These are phyloP conservation scores for Cheilinus undulatus DNA, from an alignment of 2,113 vertebrate genomes.

Conservation along the genomic window DNA sequence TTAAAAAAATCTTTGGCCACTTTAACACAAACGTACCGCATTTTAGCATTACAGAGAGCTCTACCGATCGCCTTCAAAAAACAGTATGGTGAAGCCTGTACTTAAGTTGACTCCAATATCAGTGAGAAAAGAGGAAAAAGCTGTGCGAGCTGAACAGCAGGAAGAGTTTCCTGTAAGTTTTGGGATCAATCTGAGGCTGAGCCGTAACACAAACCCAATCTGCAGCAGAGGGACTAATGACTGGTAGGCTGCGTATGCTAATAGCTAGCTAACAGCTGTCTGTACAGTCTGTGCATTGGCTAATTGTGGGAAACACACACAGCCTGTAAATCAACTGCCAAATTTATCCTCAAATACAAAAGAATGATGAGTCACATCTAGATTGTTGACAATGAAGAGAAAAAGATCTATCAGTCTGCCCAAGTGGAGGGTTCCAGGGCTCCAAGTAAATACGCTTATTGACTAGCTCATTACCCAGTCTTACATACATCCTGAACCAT, in stretches of 20 bases:
- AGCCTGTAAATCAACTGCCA: background rate
- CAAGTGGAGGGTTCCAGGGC: background rate
- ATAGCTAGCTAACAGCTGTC: background rate
- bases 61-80: background rate
- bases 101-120: background rate
- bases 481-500: background rate
- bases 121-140: background rate
- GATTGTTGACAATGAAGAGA: background rate
- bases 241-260: background rate
- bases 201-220: background rate
- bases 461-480: too few relatives aligned
- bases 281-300: background rate
- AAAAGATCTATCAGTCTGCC: background rate
- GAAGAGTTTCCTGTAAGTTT: background rate
- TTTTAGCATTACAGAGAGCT: background rate
- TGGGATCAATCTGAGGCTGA: constrained; percentile 1
- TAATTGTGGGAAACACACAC: background rate
- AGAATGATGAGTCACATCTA: background rate
- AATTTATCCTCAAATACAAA: background rate
- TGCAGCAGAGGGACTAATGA: background rate
- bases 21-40: background rate
- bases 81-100: background rate
- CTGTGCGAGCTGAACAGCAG: background rate
- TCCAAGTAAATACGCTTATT: background rate
- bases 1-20: background rate